A percentile compares a stretch with the other conserved stretches of the same genome.
Evolutionary conservation across 2,888 invertebrate species (phyloP).

Genomic region (Cylindroiulus punctatus): DNA sequence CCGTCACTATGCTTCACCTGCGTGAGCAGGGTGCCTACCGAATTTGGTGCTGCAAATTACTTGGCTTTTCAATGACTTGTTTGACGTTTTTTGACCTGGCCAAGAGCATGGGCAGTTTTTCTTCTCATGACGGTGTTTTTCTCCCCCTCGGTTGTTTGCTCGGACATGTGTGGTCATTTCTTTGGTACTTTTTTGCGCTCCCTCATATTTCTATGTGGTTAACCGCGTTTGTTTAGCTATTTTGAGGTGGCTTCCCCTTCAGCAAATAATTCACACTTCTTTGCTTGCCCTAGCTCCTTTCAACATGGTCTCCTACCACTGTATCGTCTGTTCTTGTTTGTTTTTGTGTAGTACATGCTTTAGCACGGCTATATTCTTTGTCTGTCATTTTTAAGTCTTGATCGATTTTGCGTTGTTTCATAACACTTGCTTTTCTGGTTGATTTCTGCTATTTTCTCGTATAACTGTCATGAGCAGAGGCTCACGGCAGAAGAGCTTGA

Average conservation of each 20-base stretch:
- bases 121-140: not conserved
- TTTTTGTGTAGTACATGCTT: not conserved
- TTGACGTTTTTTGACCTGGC: not conserved
- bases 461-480: slow-evolving; percentile 20
- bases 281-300: not conserved
- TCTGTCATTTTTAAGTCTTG: slow-evolving; percentile 40
- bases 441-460: slow-evolving; percentile 9
- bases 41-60: too few relatives aligned
- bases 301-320: not conserved
- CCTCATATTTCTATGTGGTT: slow-evolving; percentile 13
- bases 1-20: too few relatives aligned
- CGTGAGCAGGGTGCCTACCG: too few relatives aligned
- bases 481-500: not conserved
- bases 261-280: not conserved
- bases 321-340: slow-evolving; percentile 20
- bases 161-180: not conserved
- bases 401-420: slow-evolving; percentile 30
- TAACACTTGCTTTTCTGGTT: slow-evolving; percentile 40
- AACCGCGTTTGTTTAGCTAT: slow-evolving; percentile 6
- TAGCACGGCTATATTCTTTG: not conserved
- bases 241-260: not conserved
- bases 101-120: not conserved
- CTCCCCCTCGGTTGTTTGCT: not conserved
- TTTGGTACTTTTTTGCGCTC: not conserved
- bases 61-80: too few relatives aligned